These are phyloP conservation scores for Paramormyrops kingsleyae DNA, from an alignment of 2,113 vertebrate species.

Conservation along the genomic window DNA sequence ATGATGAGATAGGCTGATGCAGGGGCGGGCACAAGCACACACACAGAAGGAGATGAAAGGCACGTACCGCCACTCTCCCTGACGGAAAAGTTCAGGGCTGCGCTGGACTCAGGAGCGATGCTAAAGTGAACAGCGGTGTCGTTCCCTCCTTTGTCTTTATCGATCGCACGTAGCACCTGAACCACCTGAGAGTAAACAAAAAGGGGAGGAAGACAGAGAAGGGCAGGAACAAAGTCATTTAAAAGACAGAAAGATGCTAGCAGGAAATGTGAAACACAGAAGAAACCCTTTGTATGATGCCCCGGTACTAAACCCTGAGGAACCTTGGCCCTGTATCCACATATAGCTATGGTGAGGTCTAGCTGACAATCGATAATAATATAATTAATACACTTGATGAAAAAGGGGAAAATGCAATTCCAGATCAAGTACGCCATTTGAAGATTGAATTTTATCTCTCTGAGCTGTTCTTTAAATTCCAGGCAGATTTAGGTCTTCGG, in stretches of 20 bases:
- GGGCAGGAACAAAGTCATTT: neutral
- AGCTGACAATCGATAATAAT: neutral
- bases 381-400: neutral
- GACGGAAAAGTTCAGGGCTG: constrained; percentile 70
- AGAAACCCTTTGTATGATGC: neutral
- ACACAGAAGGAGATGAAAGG: neutral
- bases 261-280: neutral
- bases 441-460: neutral
- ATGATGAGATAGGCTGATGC: neutral
- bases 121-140: constrained; percentile 67
- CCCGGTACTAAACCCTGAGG: neutral
- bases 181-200: constrained; percentile 57
- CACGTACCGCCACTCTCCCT: constrained; percentile 63
- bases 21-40: neutral
- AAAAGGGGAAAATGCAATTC: neutral
- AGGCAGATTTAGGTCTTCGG: neutral
- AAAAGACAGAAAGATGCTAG: neutral
- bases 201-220: neutral
- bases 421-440: neutral
- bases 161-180: constrained; percentile 68
- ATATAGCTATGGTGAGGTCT: neutral
- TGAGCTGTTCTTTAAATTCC: neutral
- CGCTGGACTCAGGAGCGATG: constrained; percentile 56
- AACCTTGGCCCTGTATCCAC: neutral
- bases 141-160: constrained; percentile 64